Base-by-base conservation (phyloP, 2,888 invertebrate species). In the Drosophila greeni region DNA sequence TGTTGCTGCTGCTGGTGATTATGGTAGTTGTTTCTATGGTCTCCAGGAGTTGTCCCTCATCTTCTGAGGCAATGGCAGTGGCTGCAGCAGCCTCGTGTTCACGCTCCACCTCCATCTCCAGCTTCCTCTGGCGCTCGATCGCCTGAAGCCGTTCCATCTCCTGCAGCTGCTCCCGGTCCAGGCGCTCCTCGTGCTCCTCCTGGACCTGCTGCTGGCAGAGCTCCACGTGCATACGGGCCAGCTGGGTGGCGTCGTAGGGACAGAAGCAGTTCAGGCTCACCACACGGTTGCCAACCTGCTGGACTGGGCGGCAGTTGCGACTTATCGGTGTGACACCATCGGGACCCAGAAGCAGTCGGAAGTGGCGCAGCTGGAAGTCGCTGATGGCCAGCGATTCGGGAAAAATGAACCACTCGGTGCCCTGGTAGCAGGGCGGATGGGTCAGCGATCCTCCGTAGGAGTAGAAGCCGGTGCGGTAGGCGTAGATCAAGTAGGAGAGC, bases 381-480 rank as follows among this genome's bases (percentile, higher is more conserved):
- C 92, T 91, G 55, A 92, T 90, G 29, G 90, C 87, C 65, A 92
- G 81, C 0, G 91, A 89, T 75, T 91, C 91, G 0, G 91, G 90
- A 57, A 91, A 90, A n/a, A 92, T 82, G 67, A 92, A 91, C 92
- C 92, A 92, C 47, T 90, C 89, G 5, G 91, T 91, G 9, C 91
- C 90, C 83, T 92, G 91, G n/a, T 89, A 90, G 74, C 91, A 92
- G 0, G 92, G 92, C 5, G 92, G 92, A 61, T 90, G 89, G 0
- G 91, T 91, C 14, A 91, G 76, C 0, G 92, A 92, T 1, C 92
- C 92, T 3, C 86, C 86, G 76, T 92, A 92, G 20, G 89, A 89
- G 72, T 90, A 92, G 73, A 91, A 92, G 49, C 90, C 89, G 12
- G 88, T 89, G 31, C 89, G 88, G 60, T 92, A 92, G 1, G 88